Percentiles rank a stretch among this genome's conserved stretches.
Conservation (phyloP, 2,888 invertebrate species). For the Drosophila pseudotakahashii region DNA sequence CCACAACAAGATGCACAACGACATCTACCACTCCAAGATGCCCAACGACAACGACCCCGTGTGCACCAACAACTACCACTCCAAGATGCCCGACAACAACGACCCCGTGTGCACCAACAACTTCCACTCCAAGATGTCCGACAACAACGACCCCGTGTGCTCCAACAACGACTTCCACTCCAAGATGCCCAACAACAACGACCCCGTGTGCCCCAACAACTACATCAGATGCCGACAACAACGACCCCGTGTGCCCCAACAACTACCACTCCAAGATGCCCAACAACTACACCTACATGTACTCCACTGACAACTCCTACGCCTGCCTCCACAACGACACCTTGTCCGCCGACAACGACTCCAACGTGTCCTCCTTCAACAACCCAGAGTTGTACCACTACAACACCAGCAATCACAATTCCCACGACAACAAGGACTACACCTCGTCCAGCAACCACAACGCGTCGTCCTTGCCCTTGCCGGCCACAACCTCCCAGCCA, state of each 20-base stretch:
- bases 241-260: too few species aligned
- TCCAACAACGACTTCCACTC: not conserved
- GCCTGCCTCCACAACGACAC: not conserved
- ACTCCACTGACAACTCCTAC: not conserved
- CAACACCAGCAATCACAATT: not conserved
- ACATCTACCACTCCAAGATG: not conserved
- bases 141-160: not conserved
- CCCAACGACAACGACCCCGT: not conserved
- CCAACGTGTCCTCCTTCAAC: not conserved
- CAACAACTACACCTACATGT: not conserved
- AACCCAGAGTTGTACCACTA: not conserved
- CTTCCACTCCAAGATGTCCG: not conserved
- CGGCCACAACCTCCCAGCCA: constrained; percentile 1
- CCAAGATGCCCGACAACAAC: not conserved
- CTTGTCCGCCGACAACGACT: not conserved
- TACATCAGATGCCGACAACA: not conserved
- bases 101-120: too few species aligned
- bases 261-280: not conserved
- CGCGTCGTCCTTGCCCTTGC: constrained; percentile 18
- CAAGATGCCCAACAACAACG: not conserved
- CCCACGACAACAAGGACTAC: not conserved
- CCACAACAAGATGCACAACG: not conserved
- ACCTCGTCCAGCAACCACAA: not conserved
- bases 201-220: not conserved
- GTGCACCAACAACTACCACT: not conserved